phyloP scores from a whole-genome alignment of 1,140 invertebrate species.

The Vanessa atalanta region DNA sequence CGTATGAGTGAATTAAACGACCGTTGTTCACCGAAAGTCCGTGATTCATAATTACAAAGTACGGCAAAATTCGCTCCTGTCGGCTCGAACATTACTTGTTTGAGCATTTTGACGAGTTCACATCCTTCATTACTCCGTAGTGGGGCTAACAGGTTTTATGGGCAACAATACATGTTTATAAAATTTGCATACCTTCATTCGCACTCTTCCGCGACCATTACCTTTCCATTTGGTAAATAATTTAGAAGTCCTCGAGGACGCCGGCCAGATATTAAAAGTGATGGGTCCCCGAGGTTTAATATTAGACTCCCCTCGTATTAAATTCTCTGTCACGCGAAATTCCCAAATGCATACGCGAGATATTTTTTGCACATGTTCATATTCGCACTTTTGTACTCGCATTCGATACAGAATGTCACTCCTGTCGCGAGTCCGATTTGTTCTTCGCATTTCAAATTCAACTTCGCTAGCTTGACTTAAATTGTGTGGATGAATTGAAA shows the following conservation, averaged over 20 bases:
- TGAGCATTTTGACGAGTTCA: slow-evolving; percentile 47
- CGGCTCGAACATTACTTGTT: slow-evolving; percentile 42
- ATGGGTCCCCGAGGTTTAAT: slow-evolving; percentile 80
- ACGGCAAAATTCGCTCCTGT: slow-evolving; percentile 60
- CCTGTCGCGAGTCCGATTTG: slow-evolving; percentile 56
- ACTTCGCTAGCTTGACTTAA: slow-evolving; percentile 37
- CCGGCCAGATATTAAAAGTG: slow-evolving; percentile 80
- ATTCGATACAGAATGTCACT: slow-evolving; percentile 78
- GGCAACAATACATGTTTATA: slow-evolving; percentile 72
- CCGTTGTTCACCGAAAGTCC: slow-evolving; percentile 24
- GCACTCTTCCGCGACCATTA: slow-evolving; percentile 78
- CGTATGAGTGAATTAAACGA: slow-evolving; percentile 28
- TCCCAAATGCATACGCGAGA: slow-evolving; percentile 79
- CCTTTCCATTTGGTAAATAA: slow-evolving; percentile 81
- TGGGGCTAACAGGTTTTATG: slow-evolving; percentile 61
- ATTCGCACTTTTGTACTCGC: slow-evolving; percentile 69
- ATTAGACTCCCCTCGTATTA: slow-evolving; percentile 80
- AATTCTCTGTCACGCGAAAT: slow-evolving; percentile 80
- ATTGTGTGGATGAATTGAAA: slow-evolving; percentile 34
- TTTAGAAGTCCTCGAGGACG: slow-evolving; percentile 77
- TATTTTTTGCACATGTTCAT: slow-evolving; percentile 81
- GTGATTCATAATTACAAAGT: slow-evolving; percentile 58
- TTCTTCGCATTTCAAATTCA: slow-evolving; percentile 48
- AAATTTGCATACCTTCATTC: slow-evolving; percentile 80
- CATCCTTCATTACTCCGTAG: slow-evolving; percentile 61